Evolutionary conservation across 2,888 invertebrate species (phyloP), one percentile per base, ranked within the genome.

Genomic region (Nomada fucata): DNA sequence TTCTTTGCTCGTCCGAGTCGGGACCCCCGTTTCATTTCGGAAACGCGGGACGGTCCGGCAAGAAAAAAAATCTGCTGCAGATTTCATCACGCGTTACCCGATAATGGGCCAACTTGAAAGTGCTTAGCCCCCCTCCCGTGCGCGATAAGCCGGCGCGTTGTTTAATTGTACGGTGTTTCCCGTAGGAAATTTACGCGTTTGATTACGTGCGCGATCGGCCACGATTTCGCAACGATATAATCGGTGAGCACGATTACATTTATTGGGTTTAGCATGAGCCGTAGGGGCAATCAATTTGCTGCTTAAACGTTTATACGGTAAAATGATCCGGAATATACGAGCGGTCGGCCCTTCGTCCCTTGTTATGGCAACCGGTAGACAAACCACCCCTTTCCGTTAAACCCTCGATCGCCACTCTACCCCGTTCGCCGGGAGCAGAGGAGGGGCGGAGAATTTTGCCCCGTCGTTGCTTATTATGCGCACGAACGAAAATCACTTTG

Each of bases 281-380:
- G 84, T 76, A 71, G 74, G 68, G 75, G 79, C 85, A 76, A 87
- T 87, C 85, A 87, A 87, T 87, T 81, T 80, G 69, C 79, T 67
- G 76, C 87, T 86, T 83, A 83, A 88, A 88, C 88, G 86, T 89
- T 88, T 87, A 87, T 90, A 83, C 86, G 82, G 86, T 73, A 87
- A 89, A 90, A 90, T 89, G 87, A 89, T 88, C 83, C 86, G 74
- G 79, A 86, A 84, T 85, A 75, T 86, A 82, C 76, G 82, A 77
- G 65, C 75, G 36, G 55, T 52, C 55, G 52, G 75, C 76, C 77
- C 76, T 82, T 80, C 86, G 82, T 71, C 76, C 81, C 78, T 84
- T 79, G 84, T 85, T 81, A 84, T 84, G 78, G 85, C 78, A 81
- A 85, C 77, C 81, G 78, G 75, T 65, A 84, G 83, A 85, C 81